Base-by-base conservation (phyloP, 35 echinoderm and acorn worm species). In the Lytechinus variegatus region DNA sequence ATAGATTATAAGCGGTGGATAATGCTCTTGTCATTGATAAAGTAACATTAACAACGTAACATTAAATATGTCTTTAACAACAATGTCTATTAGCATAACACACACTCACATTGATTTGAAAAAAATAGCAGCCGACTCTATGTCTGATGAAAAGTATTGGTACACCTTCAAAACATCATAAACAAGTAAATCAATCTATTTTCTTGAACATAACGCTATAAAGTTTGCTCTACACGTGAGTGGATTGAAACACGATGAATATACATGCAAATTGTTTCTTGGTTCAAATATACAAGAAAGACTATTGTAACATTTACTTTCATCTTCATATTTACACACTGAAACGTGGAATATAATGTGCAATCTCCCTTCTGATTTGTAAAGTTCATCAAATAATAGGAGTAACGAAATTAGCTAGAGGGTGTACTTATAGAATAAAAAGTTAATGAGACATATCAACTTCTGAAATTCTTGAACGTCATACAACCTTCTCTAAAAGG, bases 231-330 rank as follows among this genome's bases (percentile, higher is more conserved):
- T 79, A 79, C 66, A 79, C 66, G 21, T 79, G n/a, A 79, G 24
- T 79, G 8, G 24, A 24, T n/a, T 24, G 66, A n/a, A n/a, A 79
- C 66, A 79, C n/a, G 66, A 79, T 79, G 66, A 24, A 71, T 71
- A 71, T 71, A 21, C 24, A 79, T 79, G n/a, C 24, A 79, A 24
- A 79, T 79, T 24, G 6, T 79, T 79, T 79, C 66, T 79, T 79
- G 66, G 66, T 79, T 79, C 16, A n/a, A 79, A 79, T 79, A 79
- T 90, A 90, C 88, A 90, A 90, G 88, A 90, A 90, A 90, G 88
- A 90, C 88, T 90, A 90, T 90, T 51, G 88, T 90, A 90, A 90
- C 88, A 90, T 24, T 24, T 3, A 24, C 19, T 79, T 27, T 79
- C 66, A 24, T 79, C 66, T 21, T 8, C 66, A 79, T 79, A 79